Conservation (phyloP, 2,113 vertebrate species). For the Ailuropoda melanoleuca region DNA sequence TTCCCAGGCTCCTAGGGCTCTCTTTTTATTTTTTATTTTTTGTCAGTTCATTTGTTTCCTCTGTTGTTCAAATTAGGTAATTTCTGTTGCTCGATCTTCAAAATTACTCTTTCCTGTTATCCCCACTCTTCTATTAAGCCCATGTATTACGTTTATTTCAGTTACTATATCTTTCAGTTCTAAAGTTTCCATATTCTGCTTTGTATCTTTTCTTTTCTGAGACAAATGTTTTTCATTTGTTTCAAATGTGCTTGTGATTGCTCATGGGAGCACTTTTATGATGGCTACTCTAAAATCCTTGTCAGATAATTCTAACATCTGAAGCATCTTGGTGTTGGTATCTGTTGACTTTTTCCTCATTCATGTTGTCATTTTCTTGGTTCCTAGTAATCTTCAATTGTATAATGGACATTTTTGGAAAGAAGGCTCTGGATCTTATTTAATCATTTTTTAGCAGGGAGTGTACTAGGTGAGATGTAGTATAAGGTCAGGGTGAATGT, state of each 20-base stretch:
- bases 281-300: constrained; percentile 46
- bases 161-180: constrained; percentile 8
- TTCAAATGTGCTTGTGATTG: constrained; percentile 9
- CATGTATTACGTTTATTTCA: constrained; percentile 18
- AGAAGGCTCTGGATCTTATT: constrained; percentile 32
- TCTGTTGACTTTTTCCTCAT: constrained; percentile 15
- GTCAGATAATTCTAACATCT: neutral
- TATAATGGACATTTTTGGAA: constrained; percentile 18
- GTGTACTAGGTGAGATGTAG: neutral
- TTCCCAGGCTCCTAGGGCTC: neutral
- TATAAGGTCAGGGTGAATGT: neutral
- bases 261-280: neutral
- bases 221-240: constrained; percentile 49
- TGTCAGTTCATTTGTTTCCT: neutral
- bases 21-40: neutral
- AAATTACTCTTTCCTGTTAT: neutral
- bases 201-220: constrained; percentile 15
- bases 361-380: neutral
- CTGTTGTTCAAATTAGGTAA: neutral
- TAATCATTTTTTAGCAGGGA: constrained; percentile 9
- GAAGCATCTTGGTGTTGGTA: constrained; percentile 8
- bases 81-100: constrained; percentile 26
- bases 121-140: neutral
- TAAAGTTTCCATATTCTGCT: constrained; percentile 45
- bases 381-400: constrained; percentile 28